phyloP scores from a whole-genome alignment of 64 coral and sea anemone genomes.

The Montipora sp. region DNA sequence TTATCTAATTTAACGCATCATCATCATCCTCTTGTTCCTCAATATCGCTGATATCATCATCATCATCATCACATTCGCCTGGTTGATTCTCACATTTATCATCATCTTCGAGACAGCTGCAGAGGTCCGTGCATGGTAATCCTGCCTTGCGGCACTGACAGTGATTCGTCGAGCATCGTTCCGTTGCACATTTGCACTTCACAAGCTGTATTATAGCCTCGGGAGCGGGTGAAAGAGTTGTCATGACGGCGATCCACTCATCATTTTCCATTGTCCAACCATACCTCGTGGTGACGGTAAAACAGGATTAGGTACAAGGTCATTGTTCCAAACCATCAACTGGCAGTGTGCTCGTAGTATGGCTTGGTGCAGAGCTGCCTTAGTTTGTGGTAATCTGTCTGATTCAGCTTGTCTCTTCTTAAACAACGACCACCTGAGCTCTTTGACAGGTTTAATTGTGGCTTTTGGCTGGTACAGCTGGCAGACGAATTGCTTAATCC shows the following conservation, averaged over 20 bases:
- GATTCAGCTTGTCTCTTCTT: slow-evolving; percentile 10
- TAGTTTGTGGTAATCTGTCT: background rate
- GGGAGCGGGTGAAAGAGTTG: slow-evolving; percentile 25
- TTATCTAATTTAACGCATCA: too few relatives aligned
- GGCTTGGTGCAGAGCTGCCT: slow-evolving; percentile 24
- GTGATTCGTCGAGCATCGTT: slow-evolving; percentile 25
- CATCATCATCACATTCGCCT: too few relatives aligned
- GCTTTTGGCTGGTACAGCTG: slow-evolving; percentile 43
- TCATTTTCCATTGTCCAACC: slow-evolving; percentile 36
- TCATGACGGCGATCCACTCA: slow-evolving; percentile 39
- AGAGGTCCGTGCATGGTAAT: background rate
- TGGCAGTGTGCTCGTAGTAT: slow-evolving; percentile 17
- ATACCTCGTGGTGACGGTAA: slow-evolving; percentile 32
- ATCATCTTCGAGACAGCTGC: too few relatives aligned
- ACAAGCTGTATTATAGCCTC: slow-evolving; percentile 11
- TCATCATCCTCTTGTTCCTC: too few relatives aligned
- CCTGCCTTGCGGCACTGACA: slow-evolving; percentile 44
- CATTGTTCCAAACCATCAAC: slow-evolving; percentile 33
- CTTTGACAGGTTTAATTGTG: background rate
- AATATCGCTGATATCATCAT: too few relatives aligned
- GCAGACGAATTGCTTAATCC: slow-evolving; percentile 23
- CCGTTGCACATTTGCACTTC: slow-evolving; percentile 5
- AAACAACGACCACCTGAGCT: background rate
- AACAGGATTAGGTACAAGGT: background rate
- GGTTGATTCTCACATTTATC: too few relatives aligned